phyloP scores from a whole-genome alignment of 2,888 invertebrate species.

The Lapara coniferarum region DNA sequence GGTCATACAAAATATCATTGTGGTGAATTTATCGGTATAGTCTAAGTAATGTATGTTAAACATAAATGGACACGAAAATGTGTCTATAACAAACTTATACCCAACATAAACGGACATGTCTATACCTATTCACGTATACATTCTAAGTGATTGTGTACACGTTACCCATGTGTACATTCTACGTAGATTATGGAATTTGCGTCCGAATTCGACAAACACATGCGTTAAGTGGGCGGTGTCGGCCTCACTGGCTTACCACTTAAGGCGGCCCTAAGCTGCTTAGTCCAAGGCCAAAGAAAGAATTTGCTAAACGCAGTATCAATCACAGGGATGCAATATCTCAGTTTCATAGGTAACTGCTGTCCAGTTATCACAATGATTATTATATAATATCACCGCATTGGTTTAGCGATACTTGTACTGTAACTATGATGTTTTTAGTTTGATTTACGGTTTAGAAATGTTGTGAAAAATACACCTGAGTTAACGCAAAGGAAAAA shows the following conservation, averaged over 20 bases:
- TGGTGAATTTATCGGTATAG: no score
- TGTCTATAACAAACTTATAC: background rate
- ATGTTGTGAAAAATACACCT: no score
- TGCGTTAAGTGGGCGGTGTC: slow-evolving; percentile 21
- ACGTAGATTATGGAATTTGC: slow-evolving; percentile 16
- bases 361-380: background rate
- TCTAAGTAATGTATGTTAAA: no score
- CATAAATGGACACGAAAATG: no score
- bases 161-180: background rate
- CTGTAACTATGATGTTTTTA: background rate
- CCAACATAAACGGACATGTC: background rate
- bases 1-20: no score
- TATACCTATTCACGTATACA: background rate
- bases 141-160: background rate
- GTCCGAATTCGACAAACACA: slow-evolving; percentile 19
- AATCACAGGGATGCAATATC: background rate
- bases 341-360: slow-evolving; percentile 25
- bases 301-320: slow-evolving; percentile 13
- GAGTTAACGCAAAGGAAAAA: background rate
- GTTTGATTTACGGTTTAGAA: no score
- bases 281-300: slow-evolving; percentile 19
- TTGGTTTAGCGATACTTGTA: background rate
- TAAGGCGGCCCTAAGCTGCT: slow-evolving; percentile 23
- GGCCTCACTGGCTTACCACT: slow-evolving; percentile 18
- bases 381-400: background rate